Conservation (phyloP, 2,888 invertebrate species). For the Hesperia comma region DNA sequence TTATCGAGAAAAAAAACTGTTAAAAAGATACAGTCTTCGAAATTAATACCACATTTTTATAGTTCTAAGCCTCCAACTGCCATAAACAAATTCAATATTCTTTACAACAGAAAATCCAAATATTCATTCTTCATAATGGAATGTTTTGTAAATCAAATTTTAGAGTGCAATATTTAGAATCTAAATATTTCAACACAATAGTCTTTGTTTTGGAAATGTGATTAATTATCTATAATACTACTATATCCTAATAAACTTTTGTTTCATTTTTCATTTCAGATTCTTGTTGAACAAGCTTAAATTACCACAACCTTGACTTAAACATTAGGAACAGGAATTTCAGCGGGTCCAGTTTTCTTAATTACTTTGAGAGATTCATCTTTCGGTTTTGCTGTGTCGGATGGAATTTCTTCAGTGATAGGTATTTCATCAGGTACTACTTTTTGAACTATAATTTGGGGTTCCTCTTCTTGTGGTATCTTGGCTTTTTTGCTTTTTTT, state of each 20-base stretch:
- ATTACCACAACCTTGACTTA: constrained; percentile 48
- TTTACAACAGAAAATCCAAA: neutral
- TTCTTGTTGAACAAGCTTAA: constrained; percentile 43
- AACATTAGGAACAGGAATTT: constrained; percentile 70
- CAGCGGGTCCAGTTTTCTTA: constrained; percentile 81
- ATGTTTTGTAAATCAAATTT: constrained; percentile 18
- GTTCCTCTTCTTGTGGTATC: constrained; percentile 20
- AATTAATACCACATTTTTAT: neutral
- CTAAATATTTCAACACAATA: neutral
- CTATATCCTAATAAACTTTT: constrained; percentile 6
- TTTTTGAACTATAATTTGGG: constrained; percentile 42
- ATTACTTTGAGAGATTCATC: constrained; percentile 85
- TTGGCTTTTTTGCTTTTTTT: constrained; percentile 20
- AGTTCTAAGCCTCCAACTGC: neutral
- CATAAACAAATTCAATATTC: neutral
- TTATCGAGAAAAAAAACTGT: neutral
- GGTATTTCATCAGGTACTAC: constrained; percentile 66
- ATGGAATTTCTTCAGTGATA: constrained; percentile 80
- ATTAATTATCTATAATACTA: neutral
- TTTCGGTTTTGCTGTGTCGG: constrained; percentile 80
- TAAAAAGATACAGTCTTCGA: constrained; percentile 2
- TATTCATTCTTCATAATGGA: neutral
- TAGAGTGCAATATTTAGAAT: neutral
- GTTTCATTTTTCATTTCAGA: constrained; percentile 40
- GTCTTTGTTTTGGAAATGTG: constrained; percentile 3